Evolutionary conservation across 2,113 vertebrate genomes (phyloP).

Genomic region (Leptosomus discolor): DNA sequence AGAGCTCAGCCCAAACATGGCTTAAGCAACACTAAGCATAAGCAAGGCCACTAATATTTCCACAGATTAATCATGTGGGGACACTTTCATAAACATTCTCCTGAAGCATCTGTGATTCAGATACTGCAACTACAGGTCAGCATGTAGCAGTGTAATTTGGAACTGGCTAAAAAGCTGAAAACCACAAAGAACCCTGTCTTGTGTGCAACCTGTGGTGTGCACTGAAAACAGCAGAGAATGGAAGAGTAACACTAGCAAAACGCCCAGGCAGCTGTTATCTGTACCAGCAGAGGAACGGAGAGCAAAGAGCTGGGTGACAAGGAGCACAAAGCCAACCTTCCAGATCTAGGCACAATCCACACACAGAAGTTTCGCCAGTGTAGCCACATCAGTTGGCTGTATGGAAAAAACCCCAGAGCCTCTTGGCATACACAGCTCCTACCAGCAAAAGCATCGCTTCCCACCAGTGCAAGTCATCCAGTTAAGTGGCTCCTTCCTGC

Average conservation of each 20-base stretch:
- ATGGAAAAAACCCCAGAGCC: accelerated
- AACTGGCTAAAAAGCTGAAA: neutral
- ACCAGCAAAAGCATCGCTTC: neutral
- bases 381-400: neutral
- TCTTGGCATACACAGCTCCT: neutral
- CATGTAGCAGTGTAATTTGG: accelerated
- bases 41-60: neutral
- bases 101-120: neutral
- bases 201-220: too few species aligned
- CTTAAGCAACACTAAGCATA: neutral
- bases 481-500: too few species aligned
- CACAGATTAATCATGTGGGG: neutral
- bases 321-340: neutral
- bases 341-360: neutral
- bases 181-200: neutral
- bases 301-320: neutral
- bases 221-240: neutral
- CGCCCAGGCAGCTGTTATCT: neutral
- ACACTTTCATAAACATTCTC: neutral
- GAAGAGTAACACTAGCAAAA: neutral
- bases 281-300: neutral
- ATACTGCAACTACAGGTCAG: neutral
- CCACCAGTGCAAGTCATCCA: neutral
- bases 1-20: neutral
- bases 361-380: accelerated